Base-by-base conservation (phyloP, 2,113 vertebrate genomes). In the Balaeniceps rex region DNA sequence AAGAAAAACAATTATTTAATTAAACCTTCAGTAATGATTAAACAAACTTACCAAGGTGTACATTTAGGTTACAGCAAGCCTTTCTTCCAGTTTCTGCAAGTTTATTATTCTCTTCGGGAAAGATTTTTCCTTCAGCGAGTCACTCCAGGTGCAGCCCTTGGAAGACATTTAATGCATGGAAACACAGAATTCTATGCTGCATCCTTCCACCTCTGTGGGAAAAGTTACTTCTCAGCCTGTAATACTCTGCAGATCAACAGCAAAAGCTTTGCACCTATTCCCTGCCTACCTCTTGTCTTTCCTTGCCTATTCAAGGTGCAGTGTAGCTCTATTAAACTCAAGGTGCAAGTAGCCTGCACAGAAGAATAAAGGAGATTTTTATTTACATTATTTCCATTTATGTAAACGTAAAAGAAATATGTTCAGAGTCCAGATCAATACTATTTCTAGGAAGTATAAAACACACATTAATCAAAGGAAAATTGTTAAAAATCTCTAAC, bases 1-100 rank as follows among this genome's bases (percentile, higher is more conserved):
- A 97, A 88, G 25, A 93, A 92, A 95, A 75, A 40, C 12, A 96
- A 71, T 82, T 90, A 76, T 74, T 97, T 65, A 90, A 51, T 93
- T 80, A 85, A 89, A 90, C 5, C 23, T 89, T 84, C 1, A 4
- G 15, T 88, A 94, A 69, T 57, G 42, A 88, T 83, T 57, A 91
- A 88, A 12, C 19, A 94, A 88, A 91, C 15, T 92, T 87, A 71
- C 46, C 31, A 47, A 29, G 69, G 22, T 46, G 28, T 65, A 33
- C 49, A 22, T 69, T 76, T 47, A 85, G 4, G 42, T 33, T 81
- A 78, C 28, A 87, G 16, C 10, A 88, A 75, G 26, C 1, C 5
- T 71, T 69, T 90, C 38, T 58, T 93, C 18, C 14, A 69, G 9
- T 54, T 82, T 70, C 72, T 82, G 12, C 6, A 84, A 66, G 29